These are phyloP conservation scores for Sitophilus oryzae DNA, from an alignment of 1,140 invertebrate genomes.

Conservation along the genomic window DNA sequence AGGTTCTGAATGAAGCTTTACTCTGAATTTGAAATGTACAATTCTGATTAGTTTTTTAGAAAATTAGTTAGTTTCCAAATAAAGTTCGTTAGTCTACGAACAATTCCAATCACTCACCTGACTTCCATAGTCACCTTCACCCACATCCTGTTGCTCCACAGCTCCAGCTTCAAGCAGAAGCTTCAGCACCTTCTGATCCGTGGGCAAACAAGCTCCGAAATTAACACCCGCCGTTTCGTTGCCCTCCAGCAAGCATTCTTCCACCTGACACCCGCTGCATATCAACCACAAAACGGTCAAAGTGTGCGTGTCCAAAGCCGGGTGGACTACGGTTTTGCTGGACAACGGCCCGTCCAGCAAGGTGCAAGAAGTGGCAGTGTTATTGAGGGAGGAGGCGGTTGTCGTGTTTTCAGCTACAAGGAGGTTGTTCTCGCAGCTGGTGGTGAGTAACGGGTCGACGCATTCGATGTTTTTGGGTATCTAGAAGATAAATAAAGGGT, in stretches of 20 bases:
- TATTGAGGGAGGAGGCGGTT: constrained; percentile 20
- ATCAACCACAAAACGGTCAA: constrained; percentile 63
- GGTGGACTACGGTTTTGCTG: constrained; percentile 21
- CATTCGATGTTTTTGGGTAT: constrained; percentile 15
- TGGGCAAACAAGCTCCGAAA: constrained; percentile 50
- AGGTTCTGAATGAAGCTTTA: no score
- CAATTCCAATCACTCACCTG: no score
- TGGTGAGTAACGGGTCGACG: constrained; percentile 17
- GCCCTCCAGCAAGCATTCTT: constrained; percentile 56
- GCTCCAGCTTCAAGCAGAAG: constrained; percentile 63
- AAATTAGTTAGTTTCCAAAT: no score
- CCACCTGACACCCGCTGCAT: constrained; percentile 58
- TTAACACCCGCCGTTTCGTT: constrained; percentile 43
- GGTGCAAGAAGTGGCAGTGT: constrained; percentile 26
- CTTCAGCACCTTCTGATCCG: constrained; percentile 57
- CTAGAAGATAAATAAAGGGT: background rate
- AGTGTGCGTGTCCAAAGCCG: constrained; percentile 53
- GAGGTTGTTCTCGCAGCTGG: constrained; percentile 27
- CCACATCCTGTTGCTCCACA: constrained; percentile 48
- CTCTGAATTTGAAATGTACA: no score
- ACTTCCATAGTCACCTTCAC: constrained; percentile 48
- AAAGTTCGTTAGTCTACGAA: no score
- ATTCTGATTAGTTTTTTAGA: no score
- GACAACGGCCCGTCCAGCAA: constrained; percentile 15
- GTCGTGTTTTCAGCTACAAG: constrained; percentile 15